phyloP scores from a whole-genome alignment of 1,140 invertebrate genomes.

The Pseudomyrmex gracilis region DNA sequence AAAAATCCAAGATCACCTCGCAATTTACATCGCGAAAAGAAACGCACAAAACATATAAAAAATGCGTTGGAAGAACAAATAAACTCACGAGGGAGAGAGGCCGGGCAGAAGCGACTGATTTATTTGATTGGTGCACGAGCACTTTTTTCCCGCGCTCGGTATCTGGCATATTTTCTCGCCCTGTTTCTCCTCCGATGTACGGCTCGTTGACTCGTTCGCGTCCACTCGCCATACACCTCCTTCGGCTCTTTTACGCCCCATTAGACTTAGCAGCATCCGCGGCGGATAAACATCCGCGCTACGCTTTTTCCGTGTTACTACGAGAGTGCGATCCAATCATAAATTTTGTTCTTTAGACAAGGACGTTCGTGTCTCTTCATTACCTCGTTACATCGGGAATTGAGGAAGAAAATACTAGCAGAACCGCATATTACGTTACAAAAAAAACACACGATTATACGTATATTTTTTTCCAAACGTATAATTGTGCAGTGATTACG shows the following conservation, averaged over 20 bases:
- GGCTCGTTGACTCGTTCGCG: conserved; percentile 65
- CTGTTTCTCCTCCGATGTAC: conserved; percentile 58
- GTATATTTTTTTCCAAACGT: not conserved
- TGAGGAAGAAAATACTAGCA: conserved; percentile 18
- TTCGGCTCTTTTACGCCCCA: conserved; percentile 68
- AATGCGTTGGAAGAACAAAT: conserved; percentile 34
- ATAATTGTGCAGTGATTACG: not conserved
- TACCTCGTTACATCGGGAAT: conserved; percentile 40
- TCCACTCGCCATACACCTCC: conserved; percentile 49
- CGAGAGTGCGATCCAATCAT: conserved; percentile 52
- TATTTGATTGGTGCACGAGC: conserved; percentile 52
- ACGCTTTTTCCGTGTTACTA: conserved; percentile 21
- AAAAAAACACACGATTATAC: not conserved
- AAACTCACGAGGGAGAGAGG: not conserved
- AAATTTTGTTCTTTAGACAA: conserved; percentile 49
- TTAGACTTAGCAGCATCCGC: conserved; percentile 65
- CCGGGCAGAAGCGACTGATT: conserved; percentile 38
- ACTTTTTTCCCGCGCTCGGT: conserved; percentile 6
- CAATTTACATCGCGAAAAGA: conserved; percentile 43
- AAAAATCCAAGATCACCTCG: not conserved
- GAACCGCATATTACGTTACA: conserved; percentile 19
- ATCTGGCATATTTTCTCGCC: conserved; percentile 55
- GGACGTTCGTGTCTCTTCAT: conserved; percentile 24
- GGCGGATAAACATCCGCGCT: conserved; percentile 37
- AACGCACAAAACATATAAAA: not conserved